These are phyloP conservation scores for Carduelis carduelis DNA, from an alignment of 2,797 vertebrate species.

Conservation along the genomic window DNA sequence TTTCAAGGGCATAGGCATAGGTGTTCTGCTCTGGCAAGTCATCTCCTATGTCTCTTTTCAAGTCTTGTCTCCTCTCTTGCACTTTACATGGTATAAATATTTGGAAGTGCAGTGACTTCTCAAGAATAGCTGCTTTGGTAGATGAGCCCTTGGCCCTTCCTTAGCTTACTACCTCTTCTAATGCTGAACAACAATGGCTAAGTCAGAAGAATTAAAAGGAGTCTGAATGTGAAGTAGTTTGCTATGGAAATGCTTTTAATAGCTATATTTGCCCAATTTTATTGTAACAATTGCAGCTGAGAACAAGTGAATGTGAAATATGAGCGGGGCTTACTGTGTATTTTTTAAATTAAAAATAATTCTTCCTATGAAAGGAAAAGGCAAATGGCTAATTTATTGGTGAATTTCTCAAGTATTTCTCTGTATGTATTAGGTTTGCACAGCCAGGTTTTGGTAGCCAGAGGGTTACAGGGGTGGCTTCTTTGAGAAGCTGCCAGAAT, in stretches of 20 bases:
- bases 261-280: background rate
- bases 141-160: background rate
- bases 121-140: background rate
- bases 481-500: background rate
- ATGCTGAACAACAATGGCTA: background rate
- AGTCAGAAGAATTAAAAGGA: background rate
- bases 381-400: background rate
- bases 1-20: background rate
- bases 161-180: background rate
- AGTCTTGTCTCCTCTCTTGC: background rate
- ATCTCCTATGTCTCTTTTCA: background rate
- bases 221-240: background rate
- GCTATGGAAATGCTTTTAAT: background rate
- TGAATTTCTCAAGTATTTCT: background rate
- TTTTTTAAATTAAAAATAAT: background rate
- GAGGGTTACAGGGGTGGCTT: background rate
- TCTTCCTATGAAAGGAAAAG: background rate
- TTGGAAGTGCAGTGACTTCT: background rate
- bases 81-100: background rate
- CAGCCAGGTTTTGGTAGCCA: background rate
- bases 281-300: background rate
- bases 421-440: background rate
- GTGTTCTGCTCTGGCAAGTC: background rate
- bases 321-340: accelerated
- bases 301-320: background rate